phyloP scores from a whole-genome alignment of 2,888 invertebrate species.

The Seladonia tumulorum region DNA sequence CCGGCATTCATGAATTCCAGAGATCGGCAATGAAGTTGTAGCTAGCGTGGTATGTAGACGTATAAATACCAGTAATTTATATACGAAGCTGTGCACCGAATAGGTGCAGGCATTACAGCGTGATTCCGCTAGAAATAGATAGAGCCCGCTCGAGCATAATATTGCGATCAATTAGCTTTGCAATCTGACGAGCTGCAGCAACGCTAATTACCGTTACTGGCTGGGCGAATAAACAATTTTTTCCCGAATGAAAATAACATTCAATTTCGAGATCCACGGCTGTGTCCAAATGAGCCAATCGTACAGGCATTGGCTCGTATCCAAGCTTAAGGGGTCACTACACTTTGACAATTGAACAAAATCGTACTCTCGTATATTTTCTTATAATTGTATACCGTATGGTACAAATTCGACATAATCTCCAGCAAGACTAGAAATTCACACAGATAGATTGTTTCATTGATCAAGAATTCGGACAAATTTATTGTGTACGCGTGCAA shows the following conservation, averaged over 20 bases:
- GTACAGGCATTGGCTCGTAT: slow-evolving; percentile 25
- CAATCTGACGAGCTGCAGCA: slow-evolving; percentile 46
- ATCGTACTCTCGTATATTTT: neutral
- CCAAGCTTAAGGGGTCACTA: neutral
- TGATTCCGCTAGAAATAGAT: slow-evolving; percentile 58
- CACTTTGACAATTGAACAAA: neutral
- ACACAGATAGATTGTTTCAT: neutral
- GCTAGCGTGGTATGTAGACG: slow-evolving; percentile 11
- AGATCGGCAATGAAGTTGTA: slow-evolving; percentile 23
- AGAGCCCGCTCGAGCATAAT: slow-evolving; percentile 45
- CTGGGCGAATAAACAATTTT: slow-evolving; percentile 30
- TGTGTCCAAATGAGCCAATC: slow-evolving; percentile 19
- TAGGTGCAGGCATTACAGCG: slow-evolving; percentile 46
- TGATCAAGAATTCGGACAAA: too few species aligned
- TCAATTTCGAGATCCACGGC: slow-evolving; percentile 36
- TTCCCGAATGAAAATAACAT: slow-evolving; percentile 31
- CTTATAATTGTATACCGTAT: neutral
- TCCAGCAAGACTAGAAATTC: neutral
- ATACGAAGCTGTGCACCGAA: slow-evolving; percentile 36
- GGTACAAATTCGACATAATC: neutral
- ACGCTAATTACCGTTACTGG: slow-evolving; percentile 30
- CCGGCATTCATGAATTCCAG: slow-evolving; percentile 18
- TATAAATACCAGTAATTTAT: slow-evolving; percentile 51
- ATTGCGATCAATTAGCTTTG: slow-evolving; percentile 55
- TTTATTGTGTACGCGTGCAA: too few species aligned